phyloP scores from a whole-genome alignment of 1,140 invertebrate species.

The Euschistus heros region DNA sequence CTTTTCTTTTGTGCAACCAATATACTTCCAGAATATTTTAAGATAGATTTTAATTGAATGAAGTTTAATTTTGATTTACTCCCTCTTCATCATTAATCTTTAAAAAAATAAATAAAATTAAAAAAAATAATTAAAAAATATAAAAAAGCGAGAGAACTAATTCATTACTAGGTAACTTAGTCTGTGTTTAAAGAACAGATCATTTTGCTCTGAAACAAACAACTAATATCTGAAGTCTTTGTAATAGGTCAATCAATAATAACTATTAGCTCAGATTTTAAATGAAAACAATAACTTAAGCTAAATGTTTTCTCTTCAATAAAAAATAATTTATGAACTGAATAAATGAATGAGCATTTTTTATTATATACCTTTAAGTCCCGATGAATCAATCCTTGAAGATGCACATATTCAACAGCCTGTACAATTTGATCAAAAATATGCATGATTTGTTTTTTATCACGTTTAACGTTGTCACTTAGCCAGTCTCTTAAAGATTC shows the following conservation, averaged over 20 bases:
- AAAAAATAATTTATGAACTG: not conserved
- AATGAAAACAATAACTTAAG: not conserved
- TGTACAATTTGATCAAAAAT: conserved; percentile 88
- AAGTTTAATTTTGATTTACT: too few relatives aligned
- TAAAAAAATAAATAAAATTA: too few relatives aligned
- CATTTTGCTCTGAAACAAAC: too few relatives aligned
- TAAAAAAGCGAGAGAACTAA: too few relatives aligned
- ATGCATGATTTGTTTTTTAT: conserved; percentile 46
- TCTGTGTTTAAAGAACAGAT: too few relatives aligned
- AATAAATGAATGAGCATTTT: not conserved
- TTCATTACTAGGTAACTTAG: too few relatives aligned
- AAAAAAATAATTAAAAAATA: too few relatives aligned
- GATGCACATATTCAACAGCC: conserved; percentile 91
- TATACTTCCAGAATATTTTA: too few relatives aligned
- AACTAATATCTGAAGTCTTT: too few relatives aligned
- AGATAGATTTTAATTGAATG: too few relatives aligned
- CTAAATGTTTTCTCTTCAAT: not conserved
- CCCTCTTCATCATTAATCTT: too few relatives aligned
- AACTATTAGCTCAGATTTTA: not conserved
- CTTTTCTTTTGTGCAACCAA: too few relatives aligned
- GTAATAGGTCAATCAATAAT: conserved; percentile 19
- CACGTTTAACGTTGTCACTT: conserved; percentile 38
- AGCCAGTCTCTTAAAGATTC: conserved; percentile 89
- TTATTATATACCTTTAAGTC: conserved; percentile 68
- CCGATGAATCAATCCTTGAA: conserved; percentile 81